Conservation (phyloP, 2,797 vertebrate genomes). For the Anguilla megastoma region DNA sequence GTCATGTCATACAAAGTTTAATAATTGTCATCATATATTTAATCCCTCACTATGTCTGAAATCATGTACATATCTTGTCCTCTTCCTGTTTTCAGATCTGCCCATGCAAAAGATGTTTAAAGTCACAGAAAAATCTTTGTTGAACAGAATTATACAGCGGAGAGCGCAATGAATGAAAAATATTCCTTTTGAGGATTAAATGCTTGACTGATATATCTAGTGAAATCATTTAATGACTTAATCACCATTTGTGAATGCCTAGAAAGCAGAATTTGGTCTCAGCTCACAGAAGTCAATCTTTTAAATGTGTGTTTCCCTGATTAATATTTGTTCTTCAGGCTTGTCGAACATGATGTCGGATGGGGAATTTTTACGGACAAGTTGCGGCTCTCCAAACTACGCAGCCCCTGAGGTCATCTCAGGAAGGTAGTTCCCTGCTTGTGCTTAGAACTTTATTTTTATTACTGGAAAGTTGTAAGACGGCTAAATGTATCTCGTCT, state of each 20-base stretch:
- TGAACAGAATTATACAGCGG: not conserved
- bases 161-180: not conserved
- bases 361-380: conserved; percentile 97
- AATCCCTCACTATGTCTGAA: not conserved
- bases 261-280: not conserved
- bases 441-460: not conserved
- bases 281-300: not conserved
- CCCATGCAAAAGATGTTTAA: not conserved
- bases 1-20: not conserved
- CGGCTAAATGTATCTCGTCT: not conserved
- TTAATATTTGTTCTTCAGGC: conserved; percentile 69
- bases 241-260: not conserved
- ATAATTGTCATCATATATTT: not conserved
- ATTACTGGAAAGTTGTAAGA: too few relatives aligned
- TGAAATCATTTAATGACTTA: not conserved
- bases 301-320: not conserved
- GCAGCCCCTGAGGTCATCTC: conserved; percentile 99
- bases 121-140: too few relatives aligned
- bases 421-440: conserved; percentile 80
- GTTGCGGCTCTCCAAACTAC: conserved; percentile 98
- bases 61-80: not conserved
- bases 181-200: not conserved
- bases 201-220: not conserved
- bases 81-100: not conserved
- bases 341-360: conserved; percentile 99